Base-by-base conservation (phyloP, 1,140 invertebrate genomes). In the Drosophila chauvacae region DNA sequence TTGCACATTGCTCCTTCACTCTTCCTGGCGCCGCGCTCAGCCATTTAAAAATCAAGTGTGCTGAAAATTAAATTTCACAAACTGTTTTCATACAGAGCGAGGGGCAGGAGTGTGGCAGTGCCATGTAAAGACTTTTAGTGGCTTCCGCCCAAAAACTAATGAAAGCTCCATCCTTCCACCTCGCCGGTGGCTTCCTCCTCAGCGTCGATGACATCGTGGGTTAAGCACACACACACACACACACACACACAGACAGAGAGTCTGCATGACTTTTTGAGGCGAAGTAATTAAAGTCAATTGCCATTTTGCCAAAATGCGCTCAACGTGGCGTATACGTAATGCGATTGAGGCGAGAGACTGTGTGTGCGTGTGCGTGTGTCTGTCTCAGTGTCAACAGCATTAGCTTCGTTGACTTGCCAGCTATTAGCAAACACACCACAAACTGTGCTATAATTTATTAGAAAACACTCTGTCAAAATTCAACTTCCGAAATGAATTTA, bases 231-330 rank as follows among this genome's bases (percentile, higher is more conserved):
- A 59, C 61, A 68, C 47, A 44, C 56, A 69, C 6, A 65, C 28
- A 55, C 37, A 42, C 55, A 78, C 4, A 65, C 30, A 58, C 20
- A 35, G 37, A 69, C 6, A 66, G 41, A 62, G 20, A 20, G 47
- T 53, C 66, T 75, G 71, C 68, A 77, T 82, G 83, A 83, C 71
- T 80, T 83, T 86, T 76, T 53, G 66, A 72, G 83, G 64, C 81
- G 48, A 61, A 74, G 84, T 79, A 90, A 85, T 88, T 88, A 88
- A 88, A 88, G 85, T 84, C 81, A 90, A 88, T 90, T 88, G 81
- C 77, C 70, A 85, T 74, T 90, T 80, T 90, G 82, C 69, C 77
- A 85, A 88, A 88, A 88, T 81, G 68, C 65, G 77, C 74, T 72
- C 56, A 61, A 70, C 77, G 74, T 81, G 69, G 73, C 85, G 77